Evolutionary conservation across 2,888 invertebrate species (phyloP), one percentile per base, ranked within the genome.

Genomic region (Meandrusa payeni): DNA sequence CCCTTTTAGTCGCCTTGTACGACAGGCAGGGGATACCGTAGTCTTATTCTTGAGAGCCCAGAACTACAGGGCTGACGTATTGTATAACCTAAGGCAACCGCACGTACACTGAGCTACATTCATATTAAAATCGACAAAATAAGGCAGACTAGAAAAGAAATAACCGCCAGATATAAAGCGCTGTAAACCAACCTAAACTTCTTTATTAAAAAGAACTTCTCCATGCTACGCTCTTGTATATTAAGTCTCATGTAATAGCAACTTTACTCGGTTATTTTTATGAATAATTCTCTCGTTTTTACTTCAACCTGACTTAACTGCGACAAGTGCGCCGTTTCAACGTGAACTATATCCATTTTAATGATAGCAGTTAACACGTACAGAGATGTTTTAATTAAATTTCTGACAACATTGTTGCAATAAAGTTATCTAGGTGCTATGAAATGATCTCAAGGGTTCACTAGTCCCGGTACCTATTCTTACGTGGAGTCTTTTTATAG

Each of bases 321-420:
- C 22, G 12, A 29, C 29, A 39, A 39, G 39, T 39, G 10, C 15
- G n/a, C 29, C 6, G 23, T 39, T 39, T 39, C 22, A 39, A 29
- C 48, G 33, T 50, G 41, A 47, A 50, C 42, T 47, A 47, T 41
- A 22, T 61, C 63, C 65, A 61, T 64, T 74, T 79, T 81, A 76
- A 80, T 69, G 61, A 55, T 58, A 60, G 66, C 71, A 76, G 78
- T 80, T 77, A 85, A 71, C 77, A 77, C 75, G 68, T 71, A 19
- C 10, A 2, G 20, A 32, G 6, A 26, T 32, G 11, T 33, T 33
- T 33, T 22, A 22, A 40, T 40, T 40, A 40, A 40, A 40, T 32
- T 12, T 32, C 40, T 32, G 32, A 7, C 40, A 31, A 31, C 39
- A 31, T 24, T 40, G 31, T 40, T 40, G 23, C 5, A 17, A 24